These are phyloP conservation scores for Pseudocheirus occidentalis DNA, from an alignment of 2,797 vertebrate genomes.

Conservation along the genomic window DNA sequence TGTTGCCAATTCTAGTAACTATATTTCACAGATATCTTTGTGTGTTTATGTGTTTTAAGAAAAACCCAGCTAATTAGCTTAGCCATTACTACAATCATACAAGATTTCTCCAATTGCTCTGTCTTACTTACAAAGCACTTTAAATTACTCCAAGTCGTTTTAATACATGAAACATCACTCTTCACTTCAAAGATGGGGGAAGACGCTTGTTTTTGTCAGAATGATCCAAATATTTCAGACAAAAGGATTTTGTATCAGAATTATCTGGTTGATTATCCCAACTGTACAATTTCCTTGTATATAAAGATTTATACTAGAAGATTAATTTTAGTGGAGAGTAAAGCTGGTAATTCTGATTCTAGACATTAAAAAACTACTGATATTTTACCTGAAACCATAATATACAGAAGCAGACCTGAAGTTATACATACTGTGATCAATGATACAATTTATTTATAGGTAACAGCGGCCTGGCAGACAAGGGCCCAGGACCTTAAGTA, in stretches of 20 bases:
- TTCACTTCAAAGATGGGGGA: background rate
- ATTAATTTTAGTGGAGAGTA: background rate
- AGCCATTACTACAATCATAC: background rate
- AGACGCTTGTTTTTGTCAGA: background rate
- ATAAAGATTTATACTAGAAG: slow-evolving; percentile 2
- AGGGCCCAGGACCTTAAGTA: background rate
- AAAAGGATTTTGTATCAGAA: background rate
- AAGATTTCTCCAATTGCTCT: background rate
- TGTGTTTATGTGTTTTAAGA: background rate
- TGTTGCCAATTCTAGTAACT: background rate
- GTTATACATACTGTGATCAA: slow-evolving; percentile 27
- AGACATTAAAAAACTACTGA: background rate
- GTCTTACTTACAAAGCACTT: background rate
- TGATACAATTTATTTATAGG: slow-evolving; percentile 35
- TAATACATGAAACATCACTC: background rate
- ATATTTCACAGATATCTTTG: background rate
- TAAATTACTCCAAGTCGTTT: background rate
- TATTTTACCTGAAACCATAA: background rate
- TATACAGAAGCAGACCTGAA: slow-evolving; percentile 10
- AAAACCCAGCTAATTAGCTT: background rate
- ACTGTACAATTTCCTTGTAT: background rate
- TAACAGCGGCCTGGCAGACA: background rate
- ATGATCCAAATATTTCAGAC: background rate
- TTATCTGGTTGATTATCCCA: background rate
- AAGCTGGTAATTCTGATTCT: background rate